phyloP scores from a whole-genome alignment of 2,888 invertebrate species.

The Drosophila testacea region DNA sequence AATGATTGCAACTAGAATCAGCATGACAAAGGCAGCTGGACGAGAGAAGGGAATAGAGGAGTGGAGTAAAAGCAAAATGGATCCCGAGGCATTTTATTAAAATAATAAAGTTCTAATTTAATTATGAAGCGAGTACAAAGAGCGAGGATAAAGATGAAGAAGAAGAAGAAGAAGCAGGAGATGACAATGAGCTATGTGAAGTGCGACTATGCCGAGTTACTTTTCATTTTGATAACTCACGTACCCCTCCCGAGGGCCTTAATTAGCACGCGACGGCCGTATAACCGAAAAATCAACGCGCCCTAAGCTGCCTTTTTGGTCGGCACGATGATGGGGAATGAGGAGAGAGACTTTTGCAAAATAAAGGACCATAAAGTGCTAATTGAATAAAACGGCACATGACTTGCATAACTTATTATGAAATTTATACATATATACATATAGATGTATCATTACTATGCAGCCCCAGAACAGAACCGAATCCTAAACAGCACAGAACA shows the following conservation, averaged over 20 bases:
- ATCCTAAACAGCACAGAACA: conserved; percentile 2
- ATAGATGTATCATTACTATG: conserved; percentile 64
- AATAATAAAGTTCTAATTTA: conserved; percentile 81
- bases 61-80: conserved; percentile 45
- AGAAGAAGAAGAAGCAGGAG: conserved; percentile 21
- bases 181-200: conserved; percentile 24
- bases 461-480: conserved; percentile 39
- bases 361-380: conserved; percentile 83
- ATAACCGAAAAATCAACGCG: conserved; percentile 82
- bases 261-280: conserved; percentile 79
- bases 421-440: conserved; percentile 58
- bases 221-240: conserved; percentile 82
- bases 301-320: conserved; percentile 49
- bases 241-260: conserved; percentile 76
- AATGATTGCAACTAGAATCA: conserved; percentile 45
- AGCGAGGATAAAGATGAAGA: conserved; percentile 21
- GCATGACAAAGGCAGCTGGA: conserved; percentile 34
- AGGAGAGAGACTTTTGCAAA: conserved; percentile 55
- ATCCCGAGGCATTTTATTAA: conserved; percentile 74
- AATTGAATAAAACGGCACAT: conserved; percentile 84
- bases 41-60: background rate
- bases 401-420: conserved; percentile 83
- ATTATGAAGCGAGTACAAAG: conserved; percentile 67
- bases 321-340: background rate
- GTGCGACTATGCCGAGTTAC: conserved; percentile 61